Percentiles rank a stretch among this genome's conserved stretches.
Conservation (phyloP, 2,113 vertebrate genomes). For the Silurus meridionalis region DNA sequence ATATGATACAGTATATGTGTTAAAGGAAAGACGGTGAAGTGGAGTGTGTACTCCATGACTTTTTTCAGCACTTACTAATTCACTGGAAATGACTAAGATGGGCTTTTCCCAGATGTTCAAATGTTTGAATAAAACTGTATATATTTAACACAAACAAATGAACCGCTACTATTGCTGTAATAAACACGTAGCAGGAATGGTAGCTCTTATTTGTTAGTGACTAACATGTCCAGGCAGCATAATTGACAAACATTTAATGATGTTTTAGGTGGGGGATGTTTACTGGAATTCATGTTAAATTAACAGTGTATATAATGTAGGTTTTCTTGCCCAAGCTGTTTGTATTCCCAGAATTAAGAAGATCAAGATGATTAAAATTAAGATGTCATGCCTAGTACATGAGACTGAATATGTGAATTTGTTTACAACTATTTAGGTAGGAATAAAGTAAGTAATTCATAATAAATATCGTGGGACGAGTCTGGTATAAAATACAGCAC, state of each 20-base stretch:
- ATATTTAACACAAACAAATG: background rate
- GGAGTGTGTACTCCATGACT: slow-evolving; percentile 18
- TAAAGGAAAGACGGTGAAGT: background rate
- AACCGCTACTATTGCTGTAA: background rate
- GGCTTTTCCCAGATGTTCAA: slow-evolving; percentile 2
- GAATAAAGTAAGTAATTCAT: background rate
- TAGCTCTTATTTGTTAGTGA: background rate
- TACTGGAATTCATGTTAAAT: background rate
- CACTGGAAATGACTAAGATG: slow-evolving; percentile 1
- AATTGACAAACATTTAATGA: background rate
- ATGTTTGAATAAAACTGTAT: background rate
- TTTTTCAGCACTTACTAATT: slow-evolving; percentile 25
- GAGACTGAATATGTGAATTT: background rate
- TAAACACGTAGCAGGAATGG: background rate
- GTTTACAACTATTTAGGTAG: background rate
- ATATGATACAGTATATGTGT: background rate
- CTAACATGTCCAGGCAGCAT: background rate
- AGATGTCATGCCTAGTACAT: background rate
- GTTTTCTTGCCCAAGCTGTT: background rate
- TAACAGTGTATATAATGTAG: slow-evolving; percentile 5
- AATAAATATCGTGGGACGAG: background rate
- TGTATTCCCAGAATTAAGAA: background rate
- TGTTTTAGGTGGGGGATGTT: background rate
- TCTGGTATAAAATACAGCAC: slow-evolving; percentile 1
- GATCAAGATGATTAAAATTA: background rate